A percentile compares a stretch with the other conserved stretches of the same genome.
Conservation (phyloP, 2,797 vertebrate genomes). For the Lutjanus argentimaculatus region DNA sequence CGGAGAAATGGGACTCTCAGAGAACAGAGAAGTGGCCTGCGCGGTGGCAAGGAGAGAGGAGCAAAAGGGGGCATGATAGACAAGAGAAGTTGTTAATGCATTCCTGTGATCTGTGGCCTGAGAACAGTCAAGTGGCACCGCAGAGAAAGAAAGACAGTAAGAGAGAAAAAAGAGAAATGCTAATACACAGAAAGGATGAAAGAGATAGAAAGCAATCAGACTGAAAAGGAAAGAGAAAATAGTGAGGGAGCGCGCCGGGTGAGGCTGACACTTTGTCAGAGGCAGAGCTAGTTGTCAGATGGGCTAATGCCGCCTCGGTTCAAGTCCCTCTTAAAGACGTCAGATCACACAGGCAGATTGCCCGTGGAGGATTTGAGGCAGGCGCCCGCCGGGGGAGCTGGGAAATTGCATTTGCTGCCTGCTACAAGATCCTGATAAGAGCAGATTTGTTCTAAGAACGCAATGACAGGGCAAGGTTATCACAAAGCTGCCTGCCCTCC, state of each 20-base stretch:
- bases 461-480: slow-evolving; percentile 88
- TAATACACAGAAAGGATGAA: slow-evolving; percentile 56
- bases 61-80: slow-evolving; percentile 16
- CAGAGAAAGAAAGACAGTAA: slow-evolving; percentile 23
- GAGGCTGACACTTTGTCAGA: slow-evolving; percentile 68
- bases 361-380: slow-evolving; percentile 79
- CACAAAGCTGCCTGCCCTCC: slow-evolving; percentile 73
- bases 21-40: slow-evolving; percentile 42
- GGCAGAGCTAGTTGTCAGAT: slow-evolving; percentile 76
- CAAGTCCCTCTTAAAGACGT: slow-evolving; percentile 84
- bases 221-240: slow-evolving; percentile 39
- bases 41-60: neutral
- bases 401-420: slow-evolving; percentile 83
- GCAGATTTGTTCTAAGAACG: slow-evolving; percentile 85
- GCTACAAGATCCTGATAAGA: slow-evolving; percentile 85
- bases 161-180: slow-evolving; percentile 35
- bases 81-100: slow-evolving; percentile 52
- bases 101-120: slow-evolving; percentile 60
- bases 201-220: slow-evolving; percentile 66
- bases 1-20: slow-evolving; percentile 42
- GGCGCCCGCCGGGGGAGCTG: slow-evolving; percentile 68
- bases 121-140: slow-evolving; percentile 45
- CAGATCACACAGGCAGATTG: slow-evolving; percentile 85
- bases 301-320: slow-evolving; percentile 77
- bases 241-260: slow-evolving; percentile 44